Base-by-base conservation (phyloP, 2,113 vertebrate genomes). In the Ammospiza caudacuta region DNA sequence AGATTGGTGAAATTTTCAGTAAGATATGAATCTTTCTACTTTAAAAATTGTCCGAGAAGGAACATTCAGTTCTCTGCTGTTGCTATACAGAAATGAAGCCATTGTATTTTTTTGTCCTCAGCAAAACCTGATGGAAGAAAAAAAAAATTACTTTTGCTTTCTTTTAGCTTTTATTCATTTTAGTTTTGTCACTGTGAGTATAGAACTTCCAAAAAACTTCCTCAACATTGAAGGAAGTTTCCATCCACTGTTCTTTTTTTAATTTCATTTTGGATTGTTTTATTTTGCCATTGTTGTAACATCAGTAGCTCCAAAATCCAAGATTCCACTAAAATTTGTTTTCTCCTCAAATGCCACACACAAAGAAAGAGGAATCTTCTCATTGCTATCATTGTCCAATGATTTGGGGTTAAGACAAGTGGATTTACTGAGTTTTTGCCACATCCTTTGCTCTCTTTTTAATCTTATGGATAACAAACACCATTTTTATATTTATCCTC, bases 1-100 rank as follows among this genome's bases (percentile, higher is more conserved):
- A 92, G 70, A 93, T 74, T 80, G 89, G 73, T 63, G 68, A 94
- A 95, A 73, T 95, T 94, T 95, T 72, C 92, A 64, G 51, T 27
- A 46, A 63, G 84, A 89, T 86, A 93, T 54, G 52, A 94, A 96
- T 89, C 89, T 59, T 88, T 94, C 78, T 67, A 58, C 85, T 93
- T 77, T n/a, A 95, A 96, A 91, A 54, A 23, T 43, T 70, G 41
- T 27, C 39, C 57, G 27, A 33, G 62, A 86, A 86, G 64, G 95
- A 93, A 95, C 94, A 95, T 88, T 91, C 81, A 49, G 81, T 94
- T 83, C 91, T 68, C 28, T 88, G 35, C 51, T 83, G 73, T 73
- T 80, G 62, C 51, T 83, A 29, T 21, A 62, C 33, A 92, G 69
- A 95, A 95, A 44, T 29, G 19, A 92, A 44, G 20, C n/a, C 67